Percentiles rank a stretch among this genome's conserved stretches.
phyloP scores from a whole-genome alignment of 2,113 vertebrate genomes.

The Lota lota region DNA sequence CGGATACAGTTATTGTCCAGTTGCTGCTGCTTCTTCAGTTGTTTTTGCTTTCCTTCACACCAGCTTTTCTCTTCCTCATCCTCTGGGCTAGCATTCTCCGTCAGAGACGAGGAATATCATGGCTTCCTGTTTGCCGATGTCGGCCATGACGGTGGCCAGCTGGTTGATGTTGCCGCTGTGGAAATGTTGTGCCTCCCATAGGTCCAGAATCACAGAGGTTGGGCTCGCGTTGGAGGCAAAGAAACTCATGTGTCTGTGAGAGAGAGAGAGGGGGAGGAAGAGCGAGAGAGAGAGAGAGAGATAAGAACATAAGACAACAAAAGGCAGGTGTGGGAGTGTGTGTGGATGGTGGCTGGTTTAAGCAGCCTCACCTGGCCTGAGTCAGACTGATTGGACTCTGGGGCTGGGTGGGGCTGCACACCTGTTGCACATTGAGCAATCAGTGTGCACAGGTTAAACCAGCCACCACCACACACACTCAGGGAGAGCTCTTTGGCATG shows the following conservation, averaged over 20 bases:
- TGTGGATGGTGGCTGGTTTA: no score
- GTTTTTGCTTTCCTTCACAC: constrained; percentile 15
- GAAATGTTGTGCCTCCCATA: constrained; percentile 97
- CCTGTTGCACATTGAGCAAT: no score
- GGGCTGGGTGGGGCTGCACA: no score
- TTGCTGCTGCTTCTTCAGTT: constrained; percentile 12
- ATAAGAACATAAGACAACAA: neutral
- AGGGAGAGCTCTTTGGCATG: no score
- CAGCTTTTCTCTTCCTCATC: constrained; percentile 30
- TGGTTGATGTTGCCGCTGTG: constrained; percentile 96
- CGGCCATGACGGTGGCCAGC: constrained; percentile 91
- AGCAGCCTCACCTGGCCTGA: no score
- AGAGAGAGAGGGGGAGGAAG: neutral
- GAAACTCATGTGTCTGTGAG: constrained; percentile 90
- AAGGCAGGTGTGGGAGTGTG: no score
- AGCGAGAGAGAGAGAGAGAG: neutral
- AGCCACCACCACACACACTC: no score
- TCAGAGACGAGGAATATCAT: constrained; percentile 94
- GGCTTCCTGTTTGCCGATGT: constrained; percentile 94
- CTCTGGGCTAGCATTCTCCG: constrained; percentile 88
- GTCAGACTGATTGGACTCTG: no score
- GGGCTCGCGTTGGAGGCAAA: constrained; percentile 95
- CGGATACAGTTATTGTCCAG: neutral
- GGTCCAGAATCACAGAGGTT: constrained; percentile 96
- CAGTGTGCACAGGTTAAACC: no score